phyloP scores from a whole-genome alignment of 2,888 invertebrate species.

The Thalpophila matura region DNA sequence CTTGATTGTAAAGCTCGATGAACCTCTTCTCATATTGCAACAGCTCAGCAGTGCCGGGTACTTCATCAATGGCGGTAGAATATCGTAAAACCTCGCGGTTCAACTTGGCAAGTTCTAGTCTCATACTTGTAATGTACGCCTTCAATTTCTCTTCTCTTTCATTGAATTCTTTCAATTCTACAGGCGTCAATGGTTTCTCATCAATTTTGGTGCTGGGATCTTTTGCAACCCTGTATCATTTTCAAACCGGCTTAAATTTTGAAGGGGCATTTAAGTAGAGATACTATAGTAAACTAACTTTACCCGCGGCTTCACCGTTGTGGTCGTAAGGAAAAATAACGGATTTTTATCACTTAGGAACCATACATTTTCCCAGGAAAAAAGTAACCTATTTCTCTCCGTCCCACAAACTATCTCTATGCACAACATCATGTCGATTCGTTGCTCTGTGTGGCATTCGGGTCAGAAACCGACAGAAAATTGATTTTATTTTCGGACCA shows the following conservation, averaged over 20 bases:
- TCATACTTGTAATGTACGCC: conserved; percentile 76
- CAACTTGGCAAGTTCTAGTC: conserved; percentile 94
- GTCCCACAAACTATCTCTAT: too few relatives aligned
- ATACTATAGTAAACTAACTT: too few relatives aligned
- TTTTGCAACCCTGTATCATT: conserved; percentile 69
- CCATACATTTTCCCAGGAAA: too few relatives aligned
- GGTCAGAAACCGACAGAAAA: too few relatives aligned
- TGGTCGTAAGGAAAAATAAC: too few relatives aligned
- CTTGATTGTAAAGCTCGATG: conserved; percentile 98
- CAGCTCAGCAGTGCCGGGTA: conserved; percentile 97
- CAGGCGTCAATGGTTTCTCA: conserved; percentile 80
- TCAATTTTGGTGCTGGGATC: conserved; percentile 74
- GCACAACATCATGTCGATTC: too few relatives aligned
- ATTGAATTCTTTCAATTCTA: conserved; percentile 81
- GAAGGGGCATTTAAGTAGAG: too few relatives aligned
- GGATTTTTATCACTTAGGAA: too few relatives aligned
- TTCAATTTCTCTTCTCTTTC: conserved; percentile 83
- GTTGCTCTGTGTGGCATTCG: too few relatives aligned
- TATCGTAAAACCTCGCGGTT: conserved; percentile 95
- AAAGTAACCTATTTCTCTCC: too few relatives aligned
- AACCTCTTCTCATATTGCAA: conserved; percentile 99
- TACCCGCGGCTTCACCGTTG: too few relatives aligned
- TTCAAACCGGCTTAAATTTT: not conserved
- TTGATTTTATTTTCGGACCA: too few relatives aligned
- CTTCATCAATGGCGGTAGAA: conserved; percentile 96